phyloP scores from a whole-genome alignment of 2,113 vertebrate species.

The Procavia capensis region DNA sequence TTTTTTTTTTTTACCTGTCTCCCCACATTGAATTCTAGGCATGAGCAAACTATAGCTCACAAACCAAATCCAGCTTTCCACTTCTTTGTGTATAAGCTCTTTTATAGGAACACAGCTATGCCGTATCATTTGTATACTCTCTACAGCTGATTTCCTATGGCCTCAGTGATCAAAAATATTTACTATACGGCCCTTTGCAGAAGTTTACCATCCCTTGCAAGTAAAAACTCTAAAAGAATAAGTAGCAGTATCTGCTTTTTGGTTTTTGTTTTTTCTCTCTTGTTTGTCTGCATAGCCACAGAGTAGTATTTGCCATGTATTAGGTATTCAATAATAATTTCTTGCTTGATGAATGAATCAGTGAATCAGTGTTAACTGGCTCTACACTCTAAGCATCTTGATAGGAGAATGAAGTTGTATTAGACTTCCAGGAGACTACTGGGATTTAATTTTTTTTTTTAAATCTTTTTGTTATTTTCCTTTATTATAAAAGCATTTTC shows the following conservation, averaged over 20 bases:
- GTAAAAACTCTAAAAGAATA: neutral
- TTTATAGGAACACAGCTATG: neutral
- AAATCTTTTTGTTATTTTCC: neutral
- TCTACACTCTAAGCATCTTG: neutral
- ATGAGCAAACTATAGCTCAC: neutral
- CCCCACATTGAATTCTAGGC: neutral
- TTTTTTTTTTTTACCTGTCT: neutral
- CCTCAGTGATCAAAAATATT: neutral
- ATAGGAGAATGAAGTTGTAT: neutral
- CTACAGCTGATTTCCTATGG: neutral
- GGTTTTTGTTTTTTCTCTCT: neutral
- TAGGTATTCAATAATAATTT: neutral
- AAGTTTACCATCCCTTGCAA: neutral
- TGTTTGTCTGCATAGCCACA: neutral
- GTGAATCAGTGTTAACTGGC: neutral
- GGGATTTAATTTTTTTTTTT: neutral
- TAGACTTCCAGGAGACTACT: neutral
- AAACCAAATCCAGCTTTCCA: neutral
- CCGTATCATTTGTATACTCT: neutral
- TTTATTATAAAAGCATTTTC: neutral
- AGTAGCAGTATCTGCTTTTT: neutral
- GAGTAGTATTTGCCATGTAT: neutral
- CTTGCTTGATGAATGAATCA: neutral
- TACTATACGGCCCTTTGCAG: neutral
- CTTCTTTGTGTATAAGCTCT: neutral